Conservation (phyloP, 2,113 vertebrate genomes). For the Lepus europaeus region DNA sequence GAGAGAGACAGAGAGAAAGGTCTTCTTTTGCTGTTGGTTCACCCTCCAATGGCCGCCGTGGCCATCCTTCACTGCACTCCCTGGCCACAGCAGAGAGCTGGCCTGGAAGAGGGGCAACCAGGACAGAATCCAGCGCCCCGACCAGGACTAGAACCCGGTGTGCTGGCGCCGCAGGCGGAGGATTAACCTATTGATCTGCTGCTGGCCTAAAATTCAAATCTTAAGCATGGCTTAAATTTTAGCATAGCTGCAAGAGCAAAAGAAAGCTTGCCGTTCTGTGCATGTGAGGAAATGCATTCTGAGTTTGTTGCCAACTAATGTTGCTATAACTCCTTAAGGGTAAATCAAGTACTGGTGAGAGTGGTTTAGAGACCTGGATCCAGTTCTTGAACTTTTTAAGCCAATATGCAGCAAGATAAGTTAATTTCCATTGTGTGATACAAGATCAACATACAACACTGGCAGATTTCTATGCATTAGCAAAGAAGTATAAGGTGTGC, state of each 20-base stretch:
- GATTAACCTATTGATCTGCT: no score
- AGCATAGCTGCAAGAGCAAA: background rate
- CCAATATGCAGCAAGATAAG: background rate
- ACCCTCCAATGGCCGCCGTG: no score
- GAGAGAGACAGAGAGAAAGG: no score
- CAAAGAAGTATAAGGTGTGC: background rate
- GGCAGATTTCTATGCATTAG: background rate
- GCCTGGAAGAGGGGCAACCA: no score
- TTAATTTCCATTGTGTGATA: background rate
- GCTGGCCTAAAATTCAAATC: background rate
- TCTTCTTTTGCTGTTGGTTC: no score
- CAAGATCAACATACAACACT: background rate
- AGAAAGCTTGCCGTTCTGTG: background rate
- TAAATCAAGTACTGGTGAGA: background rate
- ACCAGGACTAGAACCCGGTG: no score
- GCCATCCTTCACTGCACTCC: no score
- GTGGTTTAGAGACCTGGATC: background rate
- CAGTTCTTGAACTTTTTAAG: background rate
- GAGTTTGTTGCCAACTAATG: background rate
- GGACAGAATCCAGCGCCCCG: no score
- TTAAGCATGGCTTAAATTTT: conserved; percentile 13
- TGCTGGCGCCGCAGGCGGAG: no score
- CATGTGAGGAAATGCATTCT: background rate
- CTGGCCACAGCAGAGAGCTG: no score
- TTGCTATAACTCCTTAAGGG: background rate